Evolutionary conservation across 2,888 invertebrate genomes (phyloP), one percentile per base, ranked within the genome.

Genomic region (Troilus luridus): DNA sequence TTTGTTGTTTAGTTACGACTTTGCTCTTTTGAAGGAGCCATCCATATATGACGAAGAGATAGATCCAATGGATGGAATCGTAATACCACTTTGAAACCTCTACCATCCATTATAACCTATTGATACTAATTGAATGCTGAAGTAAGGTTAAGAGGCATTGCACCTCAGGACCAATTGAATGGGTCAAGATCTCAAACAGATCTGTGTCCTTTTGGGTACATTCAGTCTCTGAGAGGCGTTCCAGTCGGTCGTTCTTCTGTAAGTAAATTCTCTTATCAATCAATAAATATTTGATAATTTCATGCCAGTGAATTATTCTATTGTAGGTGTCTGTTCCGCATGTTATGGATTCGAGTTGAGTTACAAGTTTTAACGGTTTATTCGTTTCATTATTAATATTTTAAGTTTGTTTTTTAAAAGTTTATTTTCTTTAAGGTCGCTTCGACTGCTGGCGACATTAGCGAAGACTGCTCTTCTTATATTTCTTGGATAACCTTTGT

Each of bases 51-150:
- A 41, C 41, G 5, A 41, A 19, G 17, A 77, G 24, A 27, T 72
- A n/a, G 14, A 27, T 72, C 27, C 24, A 14, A 72, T 67, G 27
- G 5, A 67, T 27, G 24, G 17, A 41, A 41, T 77, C 17, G 27
- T 27, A 14, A 24, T 72, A 27, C 14, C 72, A 27, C 24, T 14
- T 27, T 72, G 72, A 77, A 41, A 77, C 72, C 27, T 77, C 41
- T 8, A 8, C 72, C 72, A 12, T 77, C 17, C 72, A 77, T 77
- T 77, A 41, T 41, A 41, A 77, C 41, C 72, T 41, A 41, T 77
- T 41, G 19, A 77, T 41, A 41, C 27, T 77, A 77, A 77, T 77
- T 77, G 72, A 77, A 77, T 77, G 72, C 72, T 77, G 72, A 77
- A 77, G 72, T 77, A 77, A 77, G 72, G 72, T 77, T 77, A 77